phyloP scores from a whole-genome alignment of 2,888 invertebrate species.

The Gastrophysa polygoni region DNA sequence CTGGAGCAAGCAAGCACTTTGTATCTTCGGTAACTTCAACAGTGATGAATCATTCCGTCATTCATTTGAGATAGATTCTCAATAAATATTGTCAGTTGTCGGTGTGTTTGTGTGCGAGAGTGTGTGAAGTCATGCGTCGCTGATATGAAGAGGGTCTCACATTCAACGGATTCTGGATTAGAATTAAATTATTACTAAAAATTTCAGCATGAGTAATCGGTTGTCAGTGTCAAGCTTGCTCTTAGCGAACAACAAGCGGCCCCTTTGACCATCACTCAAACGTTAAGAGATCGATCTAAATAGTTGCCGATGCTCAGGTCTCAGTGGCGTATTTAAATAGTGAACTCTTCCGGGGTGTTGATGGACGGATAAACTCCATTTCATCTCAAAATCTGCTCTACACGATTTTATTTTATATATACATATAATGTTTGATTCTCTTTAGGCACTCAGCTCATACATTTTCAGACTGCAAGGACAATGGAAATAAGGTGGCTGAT shows the following conservation, averaged over 20 bases:
- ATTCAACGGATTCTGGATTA: conserved; percentile 46
- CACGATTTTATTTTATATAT: too few species aligned
- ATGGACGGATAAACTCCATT: too few species aligned
- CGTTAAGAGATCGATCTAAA: conserved; percentile 53
- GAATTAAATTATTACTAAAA: conserved; percentile 49
- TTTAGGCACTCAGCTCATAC: too few species aligned
- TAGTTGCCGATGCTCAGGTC: conserved; percentile 41
- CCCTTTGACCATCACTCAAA: conserved; percentile 52
- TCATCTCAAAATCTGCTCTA: too few species aligned
- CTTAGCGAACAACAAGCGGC: conserved; percentile 48
- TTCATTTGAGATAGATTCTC: neutral
- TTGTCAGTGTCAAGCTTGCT: conserved; percentile 46
- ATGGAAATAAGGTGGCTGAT: too few species aligned
- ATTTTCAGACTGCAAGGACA: too few species aligned
- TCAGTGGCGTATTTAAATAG: conserved; percentile 16
- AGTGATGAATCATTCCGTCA: conserved; percentile 1
- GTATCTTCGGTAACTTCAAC: neutral
- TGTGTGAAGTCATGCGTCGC: conserved; percentile 41
- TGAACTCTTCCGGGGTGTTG: conserved; percentile 1
- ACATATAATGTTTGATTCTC: too few species aligned
- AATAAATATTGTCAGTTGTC: conserved; percentile 20
- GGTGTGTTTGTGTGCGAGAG: conserved; percentile 5
- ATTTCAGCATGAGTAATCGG: conserved; percentile 47
- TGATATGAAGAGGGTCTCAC: conserved; percentile 44
- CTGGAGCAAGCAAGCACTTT: neutral